Base-by-base conservation (phyloP, 2,113 vertebrate species). In the Peromyscus maniculatus region DNA sequence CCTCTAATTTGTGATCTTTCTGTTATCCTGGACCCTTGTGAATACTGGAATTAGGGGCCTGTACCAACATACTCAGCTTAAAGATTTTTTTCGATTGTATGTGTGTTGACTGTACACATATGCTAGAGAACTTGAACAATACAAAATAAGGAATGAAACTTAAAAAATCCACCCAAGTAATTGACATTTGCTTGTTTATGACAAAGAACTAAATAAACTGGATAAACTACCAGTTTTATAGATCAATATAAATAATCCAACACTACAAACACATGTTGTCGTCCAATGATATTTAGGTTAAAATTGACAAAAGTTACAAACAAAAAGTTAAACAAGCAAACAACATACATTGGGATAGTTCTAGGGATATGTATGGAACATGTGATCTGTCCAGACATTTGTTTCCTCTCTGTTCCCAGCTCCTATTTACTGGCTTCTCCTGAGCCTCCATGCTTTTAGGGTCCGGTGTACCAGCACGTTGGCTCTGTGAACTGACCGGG, bases 151-250 rank as follows among this genome's bases (percentile, higher is more conserved):
- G 33, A 67, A 24, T 13, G 71, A 66, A 82, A 59, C 7, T 36
- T 8, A 46, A 55, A 36, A 4, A 69, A 49, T 16, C 10, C 19
- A 72, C 55, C 55, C 55, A 55, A 93, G 59, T 80, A 67, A 55
- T 46, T 12, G 55, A 43, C 17, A 82, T 8, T 71, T 59, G 16
- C 82, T 16, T 93, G 78, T 74, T 55, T 83, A 16, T 83, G 13
- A 36, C n/a, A 24, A 92, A 59, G 15, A 94, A 82, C 88, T 67
- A 77, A 79, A 91, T 84, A 90, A 28, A 59, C 33, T 93, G 17
- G 21, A 52, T 89, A 82, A 62, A 24, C 16, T 87, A 2, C 22
- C 17, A 39, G 64, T 57, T 91, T 83, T 95, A 78, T 66, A 17
- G 9, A 69, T 64, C 2, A 62, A 31, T 82, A 66, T 86, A 83